Evolutionary conservation across 2,113 vertebrate genomes (phyloP).

Genomic region (Tetrax tetrax): DNA sequence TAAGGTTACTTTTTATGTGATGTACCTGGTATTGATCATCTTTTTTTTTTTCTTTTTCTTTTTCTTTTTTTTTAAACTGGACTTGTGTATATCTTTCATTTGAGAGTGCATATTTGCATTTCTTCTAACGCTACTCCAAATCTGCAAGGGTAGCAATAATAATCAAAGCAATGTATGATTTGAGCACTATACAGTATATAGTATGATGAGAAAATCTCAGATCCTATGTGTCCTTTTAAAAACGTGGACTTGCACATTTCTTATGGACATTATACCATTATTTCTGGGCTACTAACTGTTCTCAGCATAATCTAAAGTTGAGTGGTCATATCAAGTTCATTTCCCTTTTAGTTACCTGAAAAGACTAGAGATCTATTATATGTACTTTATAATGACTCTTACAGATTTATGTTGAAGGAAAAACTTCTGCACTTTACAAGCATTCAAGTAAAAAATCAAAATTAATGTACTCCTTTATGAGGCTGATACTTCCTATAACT

Average conservation of each 20-base stretch:
- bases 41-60: no score
- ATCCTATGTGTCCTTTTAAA: background rate
- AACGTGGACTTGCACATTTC: background rate
- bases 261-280: rapidly evolving
- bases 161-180: background rate
- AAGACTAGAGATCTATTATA: background rate
- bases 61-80: background rate
- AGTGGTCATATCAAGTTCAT: background rate
- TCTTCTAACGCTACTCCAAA: background rate
- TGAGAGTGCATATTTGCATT: background rate
- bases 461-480: background rate
- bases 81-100: background rate
- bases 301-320: background rate
- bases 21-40: background rate
- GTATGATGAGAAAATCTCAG: background rate
- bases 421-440: background rate
- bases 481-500: background rate
- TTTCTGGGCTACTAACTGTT: background rate
- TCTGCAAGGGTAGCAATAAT: background rate
- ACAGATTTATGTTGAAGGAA: background rate
- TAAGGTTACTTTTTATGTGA: background rate
- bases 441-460: background rate
- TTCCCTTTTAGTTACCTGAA: background rate
- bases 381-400: background rate
- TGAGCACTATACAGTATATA: background rate